phyloP scores from a whole-genome alignment of 2,797 vertebrate genomes.

The Pogoniulus pusillus region DNA sequence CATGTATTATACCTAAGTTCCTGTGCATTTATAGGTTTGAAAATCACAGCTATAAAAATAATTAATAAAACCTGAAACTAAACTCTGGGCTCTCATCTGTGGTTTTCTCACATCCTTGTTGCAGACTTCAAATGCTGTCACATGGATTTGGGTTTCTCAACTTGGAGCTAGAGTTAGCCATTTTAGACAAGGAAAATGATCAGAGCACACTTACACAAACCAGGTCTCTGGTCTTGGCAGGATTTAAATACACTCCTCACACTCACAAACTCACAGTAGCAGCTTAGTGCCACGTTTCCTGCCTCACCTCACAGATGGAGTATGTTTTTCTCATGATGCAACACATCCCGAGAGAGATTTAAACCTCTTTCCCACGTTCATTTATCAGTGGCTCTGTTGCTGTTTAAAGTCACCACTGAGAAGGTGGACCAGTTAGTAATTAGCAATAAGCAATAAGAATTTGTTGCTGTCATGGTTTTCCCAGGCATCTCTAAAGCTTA shows the following conservation, averaged over 20 bases:
- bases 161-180: background rate
- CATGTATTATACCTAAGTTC: background rate
- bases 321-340: slow-evolving; percentile 13
- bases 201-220: background rate
- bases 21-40: background rate
- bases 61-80: background rate
- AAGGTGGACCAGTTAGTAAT: slow-evolving; percentile 27
- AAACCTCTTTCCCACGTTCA: slow-evolving; percentile 2
- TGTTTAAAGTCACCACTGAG: slow-evolving; percentile 14
- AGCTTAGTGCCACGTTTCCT: background rate
- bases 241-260: slow-evolving; percentile 14
- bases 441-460: slow-evolving; percentile 19
- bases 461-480: slow-evolving; percentile 1
- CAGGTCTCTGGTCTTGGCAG: background rate
- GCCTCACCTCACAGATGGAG: slow-evolving; percentile 4
- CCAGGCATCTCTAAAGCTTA: background rate
- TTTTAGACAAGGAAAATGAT: background rate
- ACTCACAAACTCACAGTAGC: background rate
- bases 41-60: background rate
- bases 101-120: background rate
- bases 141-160: background rate
- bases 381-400: background rate
- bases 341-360: background rate
- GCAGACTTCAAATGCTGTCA: background rate
- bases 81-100: background rate